Conservation (phyloP, 37 sponge, comb jelly and placozoan genomes). For the Cliona cf. orientalis region DNA sequence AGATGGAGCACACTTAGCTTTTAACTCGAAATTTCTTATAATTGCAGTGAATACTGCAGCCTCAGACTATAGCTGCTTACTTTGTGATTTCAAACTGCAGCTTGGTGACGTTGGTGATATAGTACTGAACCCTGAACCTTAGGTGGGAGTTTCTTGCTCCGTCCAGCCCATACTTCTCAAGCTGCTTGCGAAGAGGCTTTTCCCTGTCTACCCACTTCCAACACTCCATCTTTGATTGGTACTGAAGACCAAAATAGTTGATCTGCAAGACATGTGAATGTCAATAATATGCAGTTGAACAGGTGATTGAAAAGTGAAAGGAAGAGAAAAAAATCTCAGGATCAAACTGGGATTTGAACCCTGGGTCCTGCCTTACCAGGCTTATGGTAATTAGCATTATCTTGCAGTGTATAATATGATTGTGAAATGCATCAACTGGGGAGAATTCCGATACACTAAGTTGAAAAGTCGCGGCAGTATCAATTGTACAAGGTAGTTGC, state of each 20-base stretch:
- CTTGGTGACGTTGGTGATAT: conserved; percentile 55
- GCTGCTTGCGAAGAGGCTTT: conserved; percentile 65
- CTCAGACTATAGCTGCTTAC: conserved; percentile 11
- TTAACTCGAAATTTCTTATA: too few species aligned
- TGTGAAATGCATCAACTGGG: too few species aligned
- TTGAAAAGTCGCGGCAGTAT: too few species aligned
- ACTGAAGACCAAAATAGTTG: conserved; percentile 75
- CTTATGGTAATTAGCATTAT: too few species aligned
- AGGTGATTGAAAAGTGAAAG: neutral
- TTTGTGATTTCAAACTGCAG: conserved; percentile 77
- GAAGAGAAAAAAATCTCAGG: too few species aligned
- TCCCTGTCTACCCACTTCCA: conserved; percentile 77
- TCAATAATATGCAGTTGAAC: neutral
- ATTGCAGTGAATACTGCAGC: neutral
- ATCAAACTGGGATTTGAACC: too few species aligned
- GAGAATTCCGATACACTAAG: too few species aligned
- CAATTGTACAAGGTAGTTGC: too few species aligned
- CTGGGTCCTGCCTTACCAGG: too few species aligned
- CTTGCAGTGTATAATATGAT: too few species aligned
- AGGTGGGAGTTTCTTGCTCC: conserved; percentile 59
- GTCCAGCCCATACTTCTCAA: conserved; percentile 60
- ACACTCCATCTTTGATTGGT: conserved; percentile 40
- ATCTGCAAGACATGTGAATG: conserved; percentile 38
- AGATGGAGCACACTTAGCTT: too few species aligned
- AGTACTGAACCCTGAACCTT: conserved; percentile 73